Percentiles rank a stretch among this genome's conserved stretches.
Conservation (phyloP, 2,797 vertebrate species). For the Knipowitschia caucasica region DNA sequence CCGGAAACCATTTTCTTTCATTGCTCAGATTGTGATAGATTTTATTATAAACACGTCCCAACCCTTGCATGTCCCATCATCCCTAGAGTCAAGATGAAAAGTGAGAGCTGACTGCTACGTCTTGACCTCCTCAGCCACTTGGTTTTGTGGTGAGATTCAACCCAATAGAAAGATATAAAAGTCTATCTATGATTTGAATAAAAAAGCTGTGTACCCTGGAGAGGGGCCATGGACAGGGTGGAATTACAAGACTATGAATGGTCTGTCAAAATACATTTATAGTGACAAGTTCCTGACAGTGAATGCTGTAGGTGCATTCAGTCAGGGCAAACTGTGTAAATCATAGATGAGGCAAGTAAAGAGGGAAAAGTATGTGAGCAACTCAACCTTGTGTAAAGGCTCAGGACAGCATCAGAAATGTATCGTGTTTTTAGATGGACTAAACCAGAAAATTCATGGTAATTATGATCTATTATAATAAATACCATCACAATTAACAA, state of each 20-base stretch:
- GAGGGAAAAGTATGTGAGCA: slow-evolving; percentile 1
- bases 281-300: slow-evolving; percentile 1
- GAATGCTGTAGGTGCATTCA: slow-evolving; percentile 11
- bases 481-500: too few relatives aligned
- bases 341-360: slow-evolving; percentile 26
- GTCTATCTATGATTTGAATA: too few relatives aligned
- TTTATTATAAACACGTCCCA: not conserved
- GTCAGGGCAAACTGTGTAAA: slow-evolving; percentile 35
- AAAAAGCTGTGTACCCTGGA: not conserved
- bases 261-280: slow-evolving; percentile 29
- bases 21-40: too few relatives aligned
- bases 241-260: slow-evolving; percentile 4
- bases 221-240: slow-evolving; percentile 19
- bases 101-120: slow-evolving; percentile 46
- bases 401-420: not conserved
- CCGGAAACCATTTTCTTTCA: not conserved
- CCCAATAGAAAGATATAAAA: slow-evolving; percentile 26
- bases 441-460: too few relatives aligned
- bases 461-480: too few relatives aligned
- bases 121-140: slow-evolving; percentile 20
- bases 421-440: too few relatives aligned
- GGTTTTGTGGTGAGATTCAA: slow-evolving; percentile 29
- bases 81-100: slow-evolving; percentile 40
- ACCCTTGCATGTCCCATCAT: too few relatives aligned
- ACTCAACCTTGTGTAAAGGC: not conserved